Base-by-base conservation (phyloP, 1,140 invertebrate genomes). In the Zaprionus lachaisei region DNA sequence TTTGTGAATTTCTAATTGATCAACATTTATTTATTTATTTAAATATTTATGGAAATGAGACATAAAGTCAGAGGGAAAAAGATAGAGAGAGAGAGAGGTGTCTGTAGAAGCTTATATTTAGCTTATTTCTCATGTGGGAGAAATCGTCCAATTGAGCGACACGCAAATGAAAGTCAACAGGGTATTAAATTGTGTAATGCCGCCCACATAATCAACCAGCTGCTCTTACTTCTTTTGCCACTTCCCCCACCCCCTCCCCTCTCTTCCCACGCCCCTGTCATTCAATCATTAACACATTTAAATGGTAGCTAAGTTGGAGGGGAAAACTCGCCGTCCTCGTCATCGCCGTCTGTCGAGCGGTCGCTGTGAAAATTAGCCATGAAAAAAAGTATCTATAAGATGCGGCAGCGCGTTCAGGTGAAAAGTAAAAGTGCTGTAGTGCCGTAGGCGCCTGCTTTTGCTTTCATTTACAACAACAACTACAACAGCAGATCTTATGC, bases 361-460 rank as follows among this genome's bases (percentile, higher is more conserved):
- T 49, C 22, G 63, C 57, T 79, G 84, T 79, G 66, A 81, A 89
- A 87, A 87, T 87, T 90, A 75, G 61, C 47, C 56, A 67, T 72
- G 70, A 67, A 87, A 87, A 86, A 87, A 86, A 76, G 81, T 80
- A 67, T 78, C 78, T 87, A 37, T 56, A 47, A 68, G 73, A 49
- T 65, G 62, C 65, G 7, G 57, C 37, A 22, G 63, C 37, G 58
- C 37, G 67, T 58, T 79, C 69, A 66, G 70, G 71, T 73, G 68
- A 83, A 87, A 87, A 87, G 84, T 89, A 87, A 87, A 87, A 87
- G 83, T 89, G 80, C 69, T 81, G 69, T 78, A 69, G 68, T 81
- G 69, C 49, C 22, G 56, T 58, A 34, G 83, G 80, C 80, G 58
- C 69, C 77, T 58, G 81, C 83, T 89, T 81, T 87, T 87, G 74